Base-by-base conservation (phyloP, 2,888 invertebrate genomes). In the Merodon equestris region DNA sequence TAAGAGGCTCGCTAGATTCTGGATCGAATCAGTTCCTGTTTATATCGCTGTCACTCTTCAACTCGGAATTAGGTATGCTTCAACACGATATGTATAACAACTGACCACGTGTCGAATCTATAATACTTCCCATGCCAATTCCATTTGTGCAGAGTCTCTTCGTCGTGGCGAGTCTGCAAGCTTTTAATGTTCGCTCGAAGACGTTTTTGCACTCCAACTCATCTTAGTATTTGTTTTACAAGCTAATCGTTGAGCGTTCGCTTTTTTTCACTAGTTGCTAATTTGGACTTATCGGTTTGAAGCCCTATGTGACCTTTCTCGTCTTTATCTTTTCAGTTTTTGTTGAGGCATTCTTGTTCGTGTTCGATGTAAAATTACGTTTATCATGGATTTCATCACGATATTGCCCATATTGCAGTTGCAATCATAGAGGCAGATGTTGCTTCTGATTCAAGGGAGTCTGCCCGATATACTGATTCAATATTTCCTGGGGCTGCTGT, bases 341-440 rank as follows among this genome's bases (percentile, higher is more conserved):
- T 88, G 12, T 83, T 84, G 27, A 89, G 82, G 17, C 87, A 87
- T 71, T 88, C 86, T 15, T 88, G 85, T 61, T 88, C 88, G 84
- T 97, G 96, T 90, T 97, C 96, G 56, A 96, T 93, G 83, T 94
- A 93, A 82, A 94, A 90, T 97, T 97, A 83, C 97, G 92, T 87
- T 95, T 94, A 15, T 97, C 97, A 88, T 97, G 97, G 82, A 95
- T 94, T 89, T 97, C 96, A 82, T 97, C 91, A 44, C 96, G 92
- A 90, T 97, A 95, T 76, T 96, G 91, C 89, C 97, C 97, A 89
- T 96, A 97, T 87, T 95, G 92, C 82, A 98, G 90, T 88, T 96
- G 96, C 87, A 95, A 93, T 88, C 95, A 94, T 86, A 96, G 91
- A 48, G 97, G 90, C 84, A 94, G 93, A 60, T 96, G 91, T 87